A percentile compares a stretch with the other conserved stretches of the same genome.
These are phyloP conservation scores for Chrysopa pallens DNA, from an alignment of 1,140 invertebrate genomes.

Conservation along the genomic window DNA sequence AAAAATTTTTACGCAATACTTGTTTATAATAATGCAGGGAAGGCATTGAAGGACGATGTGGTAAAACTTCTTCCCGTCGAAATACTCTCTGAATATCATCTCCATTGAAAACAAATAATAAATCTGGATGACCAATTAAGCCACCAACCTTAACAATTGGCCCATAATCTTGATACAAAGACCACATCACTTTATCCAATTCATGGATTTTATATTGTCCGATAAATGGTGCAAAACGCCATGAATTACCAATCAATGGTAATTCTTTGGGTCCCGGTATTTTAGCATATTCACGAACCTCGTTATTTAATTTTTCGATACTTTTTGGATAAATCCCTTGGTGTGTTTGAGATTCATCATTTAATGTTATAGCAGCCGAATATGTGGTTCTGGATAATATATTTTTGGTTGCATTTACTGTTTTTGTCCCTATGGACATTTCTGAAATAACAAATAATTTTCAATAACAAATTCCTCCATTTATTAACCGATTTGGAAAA, in stretches of 20 bases:
- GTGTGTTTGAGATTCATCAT: too few relatives aligned
- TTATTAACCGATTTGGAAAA: too few relatives aligned
- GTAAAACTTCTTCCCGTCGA: constrained; percentile 53
- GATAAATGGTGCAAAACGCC: constrained; percentile 52
- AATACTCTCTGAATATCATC: constrained; percentile 59
- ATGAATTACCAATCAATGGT: constrained; percentile 61
- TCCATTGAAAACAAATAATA: constrained; percentile 60
- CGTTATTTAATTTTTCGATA: too few relatives aligned
- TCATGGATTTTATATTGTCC: constrained; percentile 55
- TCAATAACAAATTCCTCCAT: too few relatives aligned
- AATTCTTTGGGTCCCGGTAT: constrained; percentile 60
- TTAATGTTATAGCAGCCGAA: too few relatives aligned
- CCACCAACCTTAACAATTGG: constrained; percentile 55
- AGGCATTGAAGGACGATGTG: constrained; percentile 58
- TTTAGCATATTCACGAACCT: constrained; percentile 36
- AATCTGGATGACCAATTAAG: constrained; percentile 55
- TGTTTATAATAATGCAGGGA: constrained; percentile 63
- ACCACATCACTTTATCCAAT: constrained; percentile 51
- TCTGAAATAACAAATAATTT: too few relatives aligned
- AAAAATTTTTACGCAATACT: constrained; percentile 50
- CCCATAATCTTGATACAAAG: constrained; percentile 43
- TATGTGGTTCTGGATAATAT: too few relatives aligned
- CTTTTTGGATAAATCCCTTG: too few relatives aligned
- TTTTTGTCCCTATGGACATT: too few relatives aligned
- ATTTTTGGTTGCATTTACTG: too few relatives aligned